Base-by-base conservation (phyloP, 2,888 invertebrate genomes). In the Epicampocera succincta region DNA sequence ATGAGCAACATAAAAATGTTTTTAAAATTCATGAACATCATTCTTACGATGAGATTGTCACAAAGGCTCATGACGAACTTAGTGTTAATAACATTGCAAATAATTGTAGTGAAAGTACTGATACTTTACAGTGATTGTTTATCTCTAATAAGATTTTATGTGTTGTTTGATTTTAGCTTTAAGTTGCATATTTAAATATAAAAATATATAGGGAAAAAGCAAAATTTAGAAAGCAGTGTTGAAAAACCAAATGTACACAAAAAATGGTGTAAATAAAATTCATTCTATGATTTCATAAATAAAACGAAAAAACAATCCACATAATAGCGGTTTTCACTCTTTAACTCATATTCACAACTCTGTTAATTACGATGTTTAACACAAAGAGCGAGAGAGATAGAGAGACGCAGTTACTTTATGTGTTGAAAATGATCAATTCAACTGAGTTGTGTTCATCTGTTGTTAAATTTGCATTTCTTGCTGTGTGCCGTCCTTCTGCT, bases 1-100 rank as follows among this genome's bases (percentile, higher is more conserved):
- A 61, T 52, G 17, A 78, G 72, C 56, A 60, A 29, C 46, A 65
- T 72, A 48, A 74, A 52, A 58, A 73, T 65, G 72, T 65, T 71
- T 68, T 75, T 66, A 69, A 76, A 66, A 54, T 72, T 73, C 73
- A 81, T 73, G 72, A 73, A 66, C 60, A 73, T 63, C 85, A 84
- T 83, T 82, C 85, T 81, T 82, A 82, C 79, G 85, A 84, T 84
- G 83, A 78, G 81, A 78, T 79, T 86, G 83, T 73, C 69, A 80
- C 63, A 74, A 48, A 66, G 66, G 60, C 69, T 54, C 71, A 58
- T 11, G 58, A 58, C 15, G 73, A 68, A 52, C 50, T 69, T 69
- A 69, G 17, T 46, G 60, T 75, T 63, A 63, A 52, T 75, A 44
- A 44, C 11, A 44, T 52, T 40, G 50, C 42, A 54, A 65, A 46